Conservation (phyloP, 1,140 invertebrate genomes). For the Idris sp. region DNA sequence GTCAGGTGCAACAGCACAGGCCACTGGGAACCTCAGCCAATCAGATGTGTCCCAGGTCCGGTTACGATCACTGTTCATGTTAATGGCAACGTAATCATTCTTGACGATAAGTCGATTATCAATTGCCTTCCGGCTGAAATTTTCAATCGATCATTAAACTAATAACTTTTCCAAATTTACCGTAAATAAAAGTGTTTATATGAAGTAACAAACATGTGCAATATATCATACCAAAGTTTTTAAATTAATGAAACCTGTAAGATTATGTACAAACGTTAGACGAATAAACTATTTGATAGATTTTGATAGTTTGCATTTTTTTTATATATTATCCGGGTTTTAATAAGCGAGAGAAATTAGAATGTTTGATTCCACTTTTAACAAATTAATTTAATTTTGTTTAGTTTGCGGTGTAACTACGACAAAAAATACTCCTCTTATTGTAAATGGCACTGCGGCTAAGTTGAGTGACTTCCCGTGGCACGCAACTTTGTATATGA, state of each 20-base stretch:
- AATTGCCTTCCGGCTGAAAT: constrained; percentile 36
- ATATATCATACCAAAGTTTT: too few relatives aligned
- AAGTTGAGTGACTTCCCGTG: constrained; percentile 73
- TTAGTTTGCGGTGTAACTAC: constrained; percentile 70
- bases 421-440: constrained; percentile 48
- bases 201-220: too few relatives aligned
- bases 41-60: constrained; percentile 74
- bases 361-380: too few relatives aligned
- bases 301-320: too few relatives aligned
- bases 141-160: constrained; percentile 29
- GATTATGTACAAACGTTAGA: too few relatives aligned
- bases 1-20: constrained; percentile 69
- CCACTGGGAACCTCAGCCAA: constrained; percentile 72
- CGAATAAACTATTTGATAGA: too few relatives aligned
- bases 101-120: constrained; percentile 12
- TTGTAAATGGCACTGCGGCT: constrained; percentile 65
- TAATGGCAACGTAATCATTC: constrained; percentile 47
- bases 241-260: too few relatives aligned
- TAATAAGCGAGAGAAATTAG: too few relatives aligned
- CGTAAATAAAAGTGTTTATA: too few relatives aligned
- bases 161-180: constrained; percentile 1
- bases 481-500: constrained; percentile 72
- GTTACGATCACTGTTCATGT: constrained; percentile 66
- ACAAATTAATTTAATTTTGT: too few relatives aligned
- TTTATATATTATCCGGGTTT: too few relatives aligned